Percentiles rank a stretch among this genome's conserved stretches.
phyloP scores from a whole-genome alignment of 35 echinoderm and acorn worm species.

The Heliocidaris erythrogramma region DNA sequence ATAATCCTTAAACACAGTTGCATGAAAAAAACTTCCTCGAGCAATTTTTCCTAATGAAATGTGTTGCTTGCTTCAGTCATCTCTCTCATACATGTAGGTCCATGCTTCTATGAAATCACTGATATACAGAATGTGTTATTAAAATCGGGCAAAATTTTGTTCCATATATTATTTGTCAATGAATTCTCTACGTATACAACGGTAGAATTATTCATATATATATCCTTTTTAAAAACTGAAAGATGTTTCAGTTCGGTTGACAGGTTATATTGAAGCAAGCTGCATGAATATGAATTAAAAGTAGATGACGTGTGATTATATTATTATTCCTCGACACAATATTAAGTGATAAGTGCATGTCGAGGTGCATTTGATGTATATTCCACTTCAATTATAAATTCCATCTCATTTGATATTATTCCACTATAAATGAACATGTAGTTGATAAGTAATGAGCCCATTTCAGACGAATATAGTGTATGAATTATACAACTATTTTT shows the following conservation, averaged over 20 bases:
- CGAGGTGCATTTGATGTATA: not conserved
- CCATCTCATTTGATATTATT: not conserved
- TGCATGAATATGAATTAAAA: not conserved
- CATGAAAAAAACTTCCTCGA: too few relatives aligned
- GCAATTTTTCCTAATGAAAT: too few relatives aligned
- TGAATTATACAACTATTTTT: not conserved
- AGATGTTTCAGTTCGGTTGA: not conserved
- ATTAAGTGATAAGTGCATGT: not conserved
- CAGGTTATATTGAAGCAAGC: not conserved
- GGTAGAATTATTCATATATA: not conserved
- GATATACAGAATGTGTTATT: too few relatives aligned
- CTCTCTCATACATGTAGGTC: too few relatives aligned
- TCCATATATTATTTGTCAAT: too few relatives aligned
- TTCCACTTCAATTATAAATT: not conserved
- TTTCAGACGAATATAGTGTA: not conserved
- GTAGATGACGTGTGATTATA: not conserved
- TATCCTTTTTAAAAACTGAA: not conserved
- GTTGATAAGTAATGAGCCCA: not conserved
- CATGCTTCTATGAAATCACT: too few relatives aligned
- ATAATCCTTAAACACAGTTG: too few relatives aligned
- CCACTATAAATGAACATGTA: not conserved
- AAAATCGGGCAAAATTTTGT: too few relatives aligned
- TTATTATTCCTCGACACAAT: not conserved
- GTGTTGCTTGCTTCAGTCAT: too few relatives aligned
- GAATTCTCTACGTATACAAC: too few relatives aligned